Evolutionary conservation across 2,797 vertebrate species (phyloP).

Genomic region (Momotus momota): DNA sequence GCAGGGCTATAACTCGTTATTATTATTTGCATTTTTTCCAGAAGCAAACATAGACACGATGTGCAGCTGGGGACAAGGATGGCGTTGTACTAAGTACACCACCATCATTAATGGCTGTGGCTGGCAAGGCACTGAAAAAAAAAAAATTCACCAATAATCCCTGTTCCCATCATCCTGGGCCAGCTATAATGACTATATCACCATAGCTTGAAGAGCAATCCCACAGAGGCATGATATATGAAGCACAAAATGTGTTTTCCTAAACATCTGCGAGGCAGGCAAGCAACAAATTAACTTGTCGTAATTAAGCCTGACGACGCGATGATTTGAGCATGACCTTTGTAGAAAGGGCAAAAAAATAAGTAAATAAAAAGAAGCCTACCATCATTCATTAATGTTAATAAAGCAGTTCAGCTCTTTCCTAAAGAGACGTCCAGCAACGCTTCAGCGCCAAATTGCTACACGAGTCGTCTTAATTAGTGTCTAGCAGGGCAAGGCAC

Average conservation of each 20-base stretch:
- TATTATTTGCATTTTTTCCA: background rate
- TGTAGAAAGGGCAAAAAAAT: background rate
- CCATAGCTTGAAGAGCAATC: background rate
- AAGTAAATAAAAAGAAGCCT: background rate
- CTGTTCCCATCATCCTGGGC: background rate
- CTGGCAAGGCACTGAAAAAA: background rate
- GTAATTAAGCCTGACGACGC: background rate
- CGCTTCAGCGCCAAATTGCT: background rate
- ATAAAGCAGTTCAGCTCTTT: background rate
- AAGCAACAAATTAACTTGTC: background rate
- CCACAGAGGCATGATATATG: fast-evolving
- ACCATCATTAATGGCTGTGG: background rate
- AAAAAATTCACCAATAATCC: background rate
- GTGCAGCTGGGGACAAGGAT: background rate
- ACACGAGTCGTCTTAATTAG: background rate
- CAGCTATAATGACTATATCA: background rate
- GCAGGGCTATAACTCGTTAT: fast-evolving
- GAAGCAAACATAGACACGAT: fast-evolving
- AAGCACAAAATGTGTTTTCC: background rate
- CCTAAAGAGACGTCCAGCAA: background rate
- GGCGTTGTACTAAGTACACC: background rate
- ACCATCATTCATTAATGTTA: background rate
- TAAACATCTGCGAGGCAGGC: background rate
- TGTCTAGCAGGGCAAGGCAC: background rate
- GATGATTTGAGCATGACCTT: background rate